Conservation (phyloP, 2,113 vertebrate genomes). For the Platycercus adscitus region DNA sequence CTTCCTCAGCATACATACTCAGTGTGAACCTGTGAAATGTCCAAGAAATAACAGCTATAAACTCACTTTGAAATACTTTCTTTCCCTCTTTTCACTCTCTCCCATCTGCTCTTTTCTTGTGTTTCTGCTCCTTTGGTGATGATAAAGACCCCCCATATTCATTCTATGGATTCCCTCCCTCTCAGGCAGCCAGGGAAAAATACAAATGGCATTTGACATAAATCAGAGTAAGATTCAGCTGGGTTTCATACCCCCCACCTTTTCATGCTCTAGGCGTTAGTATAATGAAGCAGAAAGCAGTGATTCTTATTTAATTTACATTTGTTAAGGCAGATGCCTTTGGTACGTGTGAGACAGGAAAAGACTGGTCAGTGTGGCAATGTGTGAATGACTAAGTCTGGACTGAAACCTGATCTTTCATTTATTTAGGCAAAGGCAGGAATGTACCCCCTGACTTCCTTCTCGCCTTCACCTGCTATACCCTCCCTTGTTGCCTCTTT, state of each 20-base stretch:
- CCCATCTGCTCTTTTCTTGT: neutral
- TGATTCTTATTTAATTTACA: neutral
- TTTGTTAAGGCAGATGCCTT: neutral
- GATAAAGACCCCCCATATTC: neutral
- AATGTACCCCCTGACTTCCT: neutral
- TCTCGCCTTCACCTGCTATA: neutral
- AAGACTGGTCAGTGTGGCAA: neutral
- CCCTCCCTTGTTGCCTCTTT: neutral
- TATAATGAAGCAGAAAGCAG: neutral
- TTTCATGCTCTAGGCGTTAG: neutral
- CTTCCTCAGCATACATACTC: neutral
- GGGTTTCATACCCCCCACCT: fast-evolving
- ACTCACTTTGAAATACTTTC: neutral
- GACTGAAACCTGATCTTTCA: neutral
- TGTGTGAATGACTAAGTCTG: neutral
- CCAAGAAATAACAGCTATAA: neutral
- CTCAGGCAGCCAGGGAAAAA: neutral
- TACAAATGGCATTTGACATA: neutral
- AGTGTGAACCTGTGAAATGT: neutral
- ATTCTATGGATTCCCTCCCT: neutral
- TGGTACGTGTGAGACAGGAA: neutral
- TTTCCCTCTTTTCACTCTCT: neutral
- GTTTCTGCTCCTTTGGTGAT: neutral
- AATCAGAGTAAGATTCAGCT: slow-evolving; percentile 2
- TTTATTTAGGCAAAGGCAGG: neutral